Evolutionary conservation across 2,797 vertebrate species (phyloP), one percentile per base, ranked within the genome.

Genomic region (Channallabes apus): DNA sequence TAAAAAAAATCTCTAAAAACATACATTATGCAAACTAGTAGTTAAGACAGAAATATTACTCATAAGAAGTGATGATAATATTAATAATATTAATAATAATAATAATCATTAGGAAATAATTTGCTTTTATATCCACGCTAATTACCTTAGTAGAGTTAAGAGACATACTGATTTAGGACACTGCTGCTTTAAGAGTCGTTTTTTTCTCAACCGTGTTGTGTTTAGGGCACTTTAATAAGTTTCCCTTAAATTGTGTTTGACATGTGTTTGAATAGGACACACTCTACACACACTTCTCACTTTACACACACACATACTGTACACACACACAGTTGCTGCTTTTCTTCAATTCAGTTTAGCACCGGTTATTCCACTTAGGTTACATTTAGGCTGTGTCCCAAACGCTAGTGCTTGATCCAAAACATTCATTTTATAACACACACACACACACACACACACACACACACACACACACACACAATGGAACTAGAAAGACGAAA

Each of bases 111-210:
- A 86, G 88, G 91, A 80, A 85, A 89, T 92, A 91, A 51, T 88
- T 93, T 93, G 90, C 89, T 92, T 95, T 94, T 6, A 88, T 91
- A 91, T 90, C 93, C 93, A 93, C 94, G 91, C 94, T 94, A 93
- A 76, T 86, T 69, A 92, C 91, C 75, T 59, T 54, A 93, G 92
- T 88, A 93, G 93, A 93, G 93, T 94, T 95, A 93, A 73, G 41
- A 92, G 89, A 94, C 88, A 84, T 90, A 92, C 94, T 93, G 90
- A 92, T 92, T 94, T 88, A 91, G 61, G 73, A 84, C 62, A n/a
- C 75, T 62, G 64, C 73, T 29, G 84, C 41, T 67, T n/a, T 62
- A 61, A 64, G 17, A 32, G 32, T 11, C 14, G 76, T 11, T 58
- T 78, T 35, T 61, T 54, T 35, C 76, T 51, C 14, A 51, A 56